phyloP scores from a whole-genome alignment of 2,797 vertebrate genomes.

The Chelon labrosus region DNA sequence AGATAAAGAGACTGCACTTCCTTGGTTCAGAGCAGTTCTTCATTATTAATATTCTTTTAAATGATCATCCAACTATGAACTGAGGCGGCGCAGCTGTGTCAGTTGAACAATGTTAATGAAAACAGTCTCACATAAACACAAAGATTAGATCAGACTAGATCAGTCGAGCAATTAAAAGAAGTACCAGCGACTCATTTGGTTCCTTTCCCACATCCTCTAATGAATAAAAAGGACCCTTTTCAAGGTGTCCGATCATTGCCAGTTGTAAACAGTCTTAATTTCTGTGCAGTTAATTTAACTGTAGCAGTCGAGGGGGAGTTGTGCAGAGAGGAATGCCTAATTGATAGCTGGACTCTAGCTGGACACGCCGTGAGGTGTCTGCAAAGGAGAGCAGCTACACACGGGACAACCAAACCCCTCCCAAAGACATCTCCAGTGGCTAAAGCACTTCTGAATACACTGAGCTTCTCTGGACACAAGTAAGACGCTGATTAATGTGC shows the following conservation, averaged over 20 bases:
- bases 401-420: slow-evolving; percentile 17
- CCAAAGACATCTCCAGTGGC: slow-evolving; percentile 9
- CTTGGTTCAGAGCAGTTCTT: no score
- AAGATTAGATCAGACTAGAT: slow-evolving; percentile 43
- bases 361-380: slow-evolving; percentile 30
- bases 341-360: slow-evolving; percentile 37
- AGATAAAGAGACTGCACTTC: background rate
- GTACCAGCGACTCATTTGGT: background rate
- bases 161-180: slow-evolving; percentile 63
- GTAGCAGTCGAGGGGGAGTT: slow-evolving; percentile 35
- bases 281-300: slow-evolving; percentile 56
- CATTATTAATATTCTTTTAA: no score
- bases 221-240: slow-evolving; percentile 15
- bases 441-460: slow-evolving; percentile 19
- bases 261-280: slow-evolving; percentile 51
- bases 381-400: slow-evolving; percentile 43
- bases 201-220: slow-evolving; percentile 12
- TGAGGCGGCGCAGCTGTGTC: background rate
- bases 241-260: slow-evolving; percentile 25
- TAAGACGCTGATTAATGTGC: slow-evolving; percentile 2
- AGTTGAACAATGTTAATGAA: slow-evolving; percentile 23
- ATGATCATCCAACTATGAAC: slow-evolving; percentile 3
- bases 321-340: slow-evolving; percentile 35
- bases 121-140: slow-evolving; percentile 35
- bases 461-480: slow-evolving; percentile 26